Evolutionary conservation across 2,797 vertebrate genomes (phyloP), one percentile per base, ranked within the genome.

Genomic region (Tolypeutes matacus): DNA sequence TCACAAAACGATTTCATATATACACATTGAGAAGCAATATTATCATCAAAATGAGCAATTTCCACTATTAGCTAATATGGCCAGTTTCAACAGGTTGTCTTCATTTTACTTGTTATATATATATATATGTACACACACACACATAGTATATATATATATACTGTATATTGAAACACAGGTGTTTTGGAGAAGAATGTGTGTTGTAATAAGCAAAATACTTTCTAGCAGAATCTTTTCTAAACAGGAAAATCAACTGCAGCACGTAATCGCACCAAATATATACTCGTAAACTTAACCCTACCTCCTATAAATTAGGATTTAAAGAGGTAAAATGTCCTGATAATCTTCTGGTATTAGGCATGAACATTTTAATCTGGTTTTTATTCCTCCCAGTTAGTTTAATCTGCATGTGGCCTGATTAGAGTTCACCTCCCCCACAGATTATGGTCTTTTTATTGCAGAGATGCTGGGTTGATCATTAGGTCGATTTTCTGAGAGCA

Each of bases 381-480:
- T 98, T 98, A 98, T 98, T 98, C 98, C 98, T 98, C 98, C 97
- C 98, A 98, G 98, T 99, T 99, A 98, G 98, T 99, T 99, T 99
- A 99, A 99, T 99, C 99, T 99, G 98, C 98, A 98, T 98, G 99
- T 99, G 99, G 99, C 99, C 99, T 99, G 99, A 99, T 99, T 99
- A 98, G 98, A 98, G 98, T 98, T 97, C 96, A 97, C 98, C 98
- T 98, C 98, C 98, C 99, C 99, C 98, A 98, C 98, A 98, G 99
- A 99, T 99, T 99, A 99, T 98, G 95, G 98, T 95, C 98, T 98
- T 98, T 99, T 99, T 99, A 99, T 99, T 99, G 98, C 98, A 98
- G 98, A 97, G 98, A 97, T 96, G 98, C 97, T 96, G 97, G 97
- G 98, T 97, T 96, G 97, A 98, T 98, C 98, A 98, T 98, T 98